Base-by-base conservation (phyloP, 2,888 invertebrate species). In the Zygogramma bicolorata region DNA sequence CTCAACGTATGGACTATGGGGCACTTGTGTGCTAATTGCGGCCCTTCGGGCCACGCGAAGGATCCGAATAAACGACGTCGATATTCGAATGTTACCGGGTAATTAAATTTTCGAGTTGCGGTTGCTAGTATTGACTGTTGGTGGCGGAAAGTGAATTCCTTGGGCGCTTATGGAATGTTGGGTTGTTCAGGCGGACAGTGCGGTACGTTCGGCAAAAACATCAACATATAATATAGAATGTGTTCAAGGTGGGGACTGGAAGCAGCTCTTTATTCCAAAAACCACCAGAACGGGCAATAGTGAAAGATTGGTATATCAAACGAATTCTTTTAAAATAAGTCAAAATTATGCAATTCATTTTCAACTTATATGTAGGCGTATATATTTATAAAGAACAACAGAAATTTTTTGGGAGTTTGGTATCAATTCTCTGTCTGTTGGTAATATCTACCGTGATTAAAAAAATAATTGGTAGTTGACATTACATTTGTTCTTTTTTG, bases 11-110 rank as follows among this genome's bases (percentile, higher is more conserved):
- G 25, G 63, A 67, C 42, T 63, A 57, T 67, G 40, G 62, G 62
- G 72, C 72, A 75, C 74, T 76, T 57, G 66, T 73, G 67, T 15
- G 65, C 70, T 75, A 75, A 76, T 76, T 76, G 76, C 69, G 68
- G 73, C 62, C 61, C 73, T 73, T 66, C 62, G 58, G 70, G 75
- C 70, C 57, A 71, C 71, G 72, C 66, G 66, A 70, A 72, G 70
- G 73, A 73, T 73, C 70, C 65, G 70, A 61, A 71, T 75, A 73
- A 75, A 75, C 73, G 73, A 40, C 68, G 65, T 70, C 71, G 73
- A 70, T 75, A 75, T 75, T 58, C 62, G 62, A 65, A 70, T 70
- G 75, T 70, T 70, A 71, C 62, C 20, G 57, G 68, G 70, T 73
- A 71, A 75, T 75, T 75, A 73, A 75, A 75, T 75, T 73, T 73